Evolutionary conservation across 1,140 invertebrate species (phyloP).

Genomic region (Wiebesia pumilae): DNA sequence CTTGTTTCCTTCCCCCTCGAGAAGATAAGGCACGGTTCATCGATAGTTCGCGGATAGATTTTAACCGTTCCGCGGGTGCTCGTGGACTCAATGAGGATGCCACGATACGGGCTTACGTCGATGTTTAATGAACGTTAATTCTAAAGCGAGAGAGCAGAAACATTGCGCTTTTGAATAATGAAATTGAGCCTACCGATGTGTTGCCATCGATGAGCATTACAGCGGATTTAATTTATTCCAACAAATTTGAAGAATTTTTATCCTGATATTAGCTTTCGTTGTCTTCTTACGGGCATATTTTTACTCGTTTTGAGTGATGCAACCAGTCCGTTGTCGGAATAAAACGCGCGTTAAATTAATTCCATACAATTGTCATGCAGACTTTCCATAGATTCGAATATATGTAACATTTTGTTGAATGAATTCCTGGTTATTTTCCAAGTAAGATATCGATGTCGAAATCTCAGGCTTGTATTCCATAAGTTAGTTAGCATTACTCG

Average conservation of each 20-base stretch:
- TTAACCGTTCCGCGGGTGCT: neutral
- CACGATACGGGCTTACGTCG: no score
- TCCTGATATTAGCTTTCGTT: neutral
- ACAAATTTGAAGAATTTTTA: no score
- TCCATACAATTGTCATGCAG: neutral
- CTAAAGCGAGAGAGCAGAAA: no score
- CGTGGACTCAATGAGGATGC: no score
- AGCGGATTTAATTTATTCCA: no score
- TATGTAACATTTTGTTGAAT: neutral
- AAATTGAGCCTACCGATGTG: no score
- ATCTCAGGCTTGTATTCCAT: no score
- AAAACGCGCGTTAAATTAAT: neutral
- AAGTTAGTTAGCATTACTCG: no score
- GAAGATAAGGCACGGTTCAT: neutral
- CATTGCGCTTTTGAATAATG: neutral
- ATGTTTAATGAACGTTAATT: no score
- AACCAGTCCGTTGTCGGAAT: neutral
- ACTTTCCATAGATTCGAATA: neutral
- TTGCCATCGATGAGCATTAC: no score
- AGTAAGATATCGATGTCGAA: no score
- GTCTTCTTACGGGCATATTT: neutral
- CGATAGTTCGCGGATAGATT: neutral
- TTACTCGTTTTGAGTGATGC: neutral
- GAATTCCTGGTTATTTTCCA: neutral
- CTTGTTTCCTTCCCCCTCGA: neutral